phyloP scores from a whole-genome alignment of 2,113 vertebrate species.

The Brachypodius melanocephalos region DNA sequence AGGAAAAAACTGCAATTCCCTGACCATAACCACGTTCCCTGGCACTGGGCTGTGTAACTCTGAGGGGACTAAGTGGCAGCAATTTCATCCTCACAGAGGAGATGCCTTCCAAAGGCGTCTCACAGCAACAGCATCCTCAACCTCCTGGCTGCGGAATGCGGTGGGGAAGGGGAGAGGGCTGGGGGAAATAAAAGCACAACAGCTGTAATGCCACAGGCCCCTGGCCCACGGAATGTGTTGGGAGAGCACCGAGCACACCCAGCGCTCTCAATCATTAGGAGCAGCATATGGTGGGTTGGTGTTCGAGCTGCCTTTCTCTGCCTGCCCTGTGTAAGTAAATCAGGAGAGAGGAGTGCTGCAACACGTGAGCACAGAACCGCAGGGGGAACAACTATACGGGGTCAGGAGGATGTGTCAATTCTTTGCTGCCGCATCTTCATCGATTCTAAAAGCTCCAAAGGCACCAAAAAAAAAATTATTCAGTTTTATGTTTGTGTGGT shows the following conservation, averaged over 20 bases:
- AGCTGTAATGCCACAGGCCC: constrained; percentile 37
- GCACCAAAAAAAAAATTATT: not conserved
- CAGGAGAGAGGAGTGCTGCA: constrained; percentile 9
- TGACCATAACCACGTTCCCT: rapidly evolving
- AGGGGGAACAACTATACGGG: not conserved
- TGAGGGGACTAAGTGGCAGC: not conserved
- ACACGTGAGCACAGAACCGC: not conserved
- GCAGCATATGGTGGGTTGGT: constrained; percentile 33
- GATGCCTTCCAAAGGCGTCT: not conserved
- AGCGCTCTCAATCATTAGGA: not conserved
- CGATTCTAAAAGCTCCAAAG: not conserved
- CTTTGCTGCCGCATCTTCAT: not conserved
- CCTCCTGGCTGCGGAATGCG: not conserved
- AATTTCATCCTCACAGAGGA: not conserved
- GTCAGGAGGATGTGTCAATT: not conserved
- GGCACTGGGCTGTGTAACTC: not conserved
- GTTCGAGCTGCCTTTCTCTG: not conserved
- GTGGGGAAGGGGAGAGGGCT: rapidly evolving
- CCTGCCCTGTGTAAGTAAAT: constrained; percentile 2
- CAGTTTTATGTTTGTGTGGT: not conserved
- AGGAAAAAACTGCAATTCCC: not conserved
- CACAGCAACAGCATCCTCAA: not conserved
- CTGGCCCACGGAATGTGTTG: not conserved
- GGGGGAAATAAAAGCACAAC: not conserved
- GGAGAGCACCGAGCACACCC: not conserved